A percentile compares a stretch with the other conserved stretches of the same genome.
These are phyloP conservation scores for Microcebus lehilahytsara DNA, from an alignment of 2,113 vertebrate genomes.

Conservation along the genomic window DNA sequence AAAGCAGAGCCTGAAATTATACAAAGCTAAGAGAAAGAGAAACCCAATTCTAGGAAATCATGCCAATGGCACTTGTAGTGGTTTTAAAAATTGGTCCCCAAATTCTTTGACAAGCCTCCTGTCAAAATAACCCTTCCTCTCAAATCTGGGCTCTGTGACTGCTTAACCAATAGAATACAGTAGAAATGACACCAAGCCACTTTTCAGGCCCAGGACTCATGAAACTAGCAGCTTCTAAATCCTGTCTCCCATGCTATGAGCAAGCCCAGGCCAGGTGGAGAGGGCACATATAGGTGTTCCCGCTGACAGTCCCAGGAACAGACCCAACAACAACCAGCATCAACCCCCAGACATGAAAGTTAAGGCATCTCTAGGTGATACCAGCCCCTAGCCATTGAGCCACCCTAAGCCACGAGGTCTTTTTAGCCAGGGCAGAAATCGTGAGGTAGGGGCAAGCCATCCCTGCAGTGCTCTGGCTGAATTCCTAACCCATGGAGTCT, in stretches of 20 bases:
- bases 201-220: neutral
- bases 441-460: neutral
- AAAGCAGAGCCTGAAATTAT: neutral
- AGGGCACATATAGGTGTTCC: neutral
- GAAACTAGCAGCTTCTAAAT: neutral
- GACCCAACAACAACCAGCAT: neutral
- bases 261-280: neutral
- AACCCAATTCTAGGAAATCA: neutral
- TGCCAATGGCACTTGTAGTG: neutral
- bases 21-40: neutral
- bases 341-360: neutral
- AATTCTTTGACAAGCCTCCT: neutral
- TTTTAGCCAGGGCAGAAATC: neutral
- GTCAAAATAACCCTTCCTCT: neutral
- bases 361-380: neutral
- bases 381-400: neutral
- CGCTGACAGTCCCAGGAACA: neutral
- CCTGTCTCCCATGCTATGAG: neutral
- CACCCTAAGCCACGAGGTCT: neutral
- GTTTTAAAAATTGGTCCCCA: conserved; percentile 27
- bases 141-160: neutral
- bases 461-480: neutral
- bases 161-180: neutral
- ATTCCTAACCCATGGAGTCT: neutral
- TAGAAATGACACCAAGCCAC: neutral